Evolutionary conservation across 2,888 invertebrate genomes (phyloP), one percentile per base, ranked within the genome.

Genomic region (Podotricha telesiphe): DNA sequence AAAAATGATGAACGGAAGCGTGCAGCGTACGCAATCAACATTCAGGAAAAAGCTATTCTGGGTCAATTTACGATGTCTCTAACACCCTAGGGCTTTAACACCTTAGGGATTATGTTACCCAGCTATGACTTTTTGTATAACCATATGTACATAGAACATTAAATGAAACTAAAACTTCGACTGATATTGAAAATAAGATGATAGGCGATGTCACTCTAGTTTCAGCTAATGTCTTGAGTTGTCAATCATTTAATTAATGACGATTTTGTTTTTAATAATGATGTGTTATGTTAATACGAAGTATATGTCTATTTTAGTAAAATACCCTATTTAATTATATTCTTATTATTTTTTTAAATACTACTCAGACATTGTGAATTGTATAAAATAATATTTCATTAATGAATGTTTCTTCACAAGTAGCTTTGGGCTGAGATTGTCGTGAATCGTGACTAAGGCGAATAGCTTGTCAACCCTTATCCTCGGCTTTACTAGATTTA

Each of bases 21-120:
- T 82, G 83, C 80, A 78, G 79, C 77, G 80, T 78, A 80, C 72
- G 84, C 86, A 86, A 87, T 88, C 86, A 86, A 78, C 74, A 79
- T 76, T 78, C 85, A 82, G 88, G 88, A 89, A 87, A 80, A 82
- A 80, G 79, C 85, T 82, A 86, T 89, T 89, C 72, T 72, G 69
- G 55, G 42, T 69, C 65, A 69, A 69, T 72, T 72, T 72, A 67
- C 67, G 65, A 69, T 47, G 56, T 58, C 63, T 65, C 53, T 28
- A 59, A 22, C 55, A 58, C 34, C 59, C 37, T 69, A 67, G 65
- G 67, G 65, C 55, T 47, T n/a, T 28, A 59, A 22, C 55, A 58
- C 34, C 59, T 22, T 69, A 67, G 65, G 67, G 65, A 37, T 45
- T 68, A 55, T 37, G 34, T 50, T 19, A n/a, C 10, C 40, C 17